phyloP scores from a whole-genome alignment of 2,888 invertebrate species.

The Lacanobia oleracea region DNA sequence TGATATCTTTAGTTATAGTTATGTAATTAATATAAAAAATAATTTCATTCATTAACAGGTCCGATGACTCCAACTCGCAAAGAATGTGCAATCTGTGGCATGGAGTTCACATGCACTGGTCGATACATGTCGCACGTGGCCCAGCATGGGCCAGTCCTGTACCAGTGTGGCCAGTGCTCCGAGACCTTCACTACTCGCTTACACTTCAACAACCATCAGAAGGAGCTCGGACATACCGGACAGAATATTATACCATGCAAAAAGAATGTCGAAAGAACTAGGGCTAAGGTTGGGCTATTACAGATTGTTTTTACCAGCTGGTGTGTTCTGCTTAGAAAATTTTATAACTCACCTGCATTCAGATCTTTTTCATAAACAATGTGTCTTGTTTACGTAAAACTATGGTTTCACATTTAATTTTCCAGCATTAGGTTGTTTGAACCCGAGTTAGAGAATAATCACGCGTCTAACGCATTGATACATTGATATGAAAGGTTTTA shows the following conservation, averaged over 20 bases:
- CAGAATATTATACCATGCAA: conserved; percentile 78
- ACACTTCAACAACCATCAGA: conserved; percentile 90
- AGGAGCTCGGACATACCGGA: conserved; percentile 88
- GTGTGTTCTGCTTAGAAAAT: neutral
- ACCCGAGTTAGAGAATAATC: neutral
- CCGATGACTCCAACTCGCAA: conserved; percentile 80
- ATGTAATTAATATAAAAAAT: neutral
- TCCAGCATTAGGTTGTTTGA: neutral
- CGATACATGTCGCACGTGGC: conserved; percentile 91
- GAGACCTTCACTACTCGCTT: conserved; percentile 86
- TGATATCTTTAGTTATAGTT: no score
- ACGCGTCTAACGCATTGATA: no score
- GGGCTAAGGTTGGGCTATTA: conserved; percentile 31
- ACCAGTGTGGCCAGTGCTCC: conserved; percentile 90
- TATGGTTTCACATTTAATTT: conserved; percentile 20
- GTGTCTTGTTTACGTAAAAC: neutral
- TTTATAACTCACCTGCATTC: neutral
- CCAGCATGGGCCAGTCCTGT: conserved; percentile 91
- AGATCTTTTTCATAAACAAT: neutral
- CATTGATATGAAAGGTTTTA: neutral
- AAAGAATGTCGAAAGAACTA: conserved; percentile 36
- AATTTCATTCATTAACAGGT: conserved; percentile 67
- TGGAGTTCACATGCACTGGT: conserved; percentile 84
- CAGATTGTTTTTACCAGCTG: neutral
- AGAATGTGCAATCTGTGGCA: conserved; percentile 87